Evolutionary conservation across 2,888 invertebrate species (phyloP), one percentile per base, ranked within the genome.

Genomic region (Leucania comma): DNA sequence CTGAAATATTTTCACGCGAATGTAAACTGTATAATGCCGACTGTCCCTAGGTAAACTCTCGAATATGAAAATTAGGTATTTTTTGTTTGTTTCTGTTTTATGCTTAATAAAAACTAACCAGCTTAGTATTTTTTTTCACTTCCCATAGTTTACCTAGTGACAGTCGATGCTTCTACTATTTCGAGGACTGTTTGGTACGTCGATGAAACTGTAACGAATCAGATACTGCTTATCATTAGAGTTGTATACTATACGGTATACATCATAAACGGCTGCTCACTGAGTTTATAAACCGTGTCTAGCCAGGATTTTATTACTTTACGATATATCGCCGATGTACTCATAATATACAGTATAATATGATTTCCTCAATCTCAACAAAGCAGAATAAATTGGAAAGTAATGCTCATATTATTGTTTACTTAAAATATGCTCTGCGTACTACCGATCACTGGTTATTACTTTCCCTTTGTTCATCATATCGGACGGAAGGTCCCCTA

Each of bases 401-500:
- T 8, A 58, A 58, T 66, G 35, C 48, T 17, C 3, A n/a, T 54
- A 48, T 50, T 42, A 22, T 50, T 42, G 48, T 69, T 57, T 46
- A 46, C n/a, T 22, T 53, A 53, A 58, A 50, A 70, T 62, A 62
- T 48, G 32, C 29, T 54, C 14, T 26, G 32, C 38, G 38, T 48
- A 42, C 17, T 62, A 77, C 20, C 38, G 26, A 71, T 50, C 24
- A 70, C 77, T 51, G 17, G 24, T 56, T 67, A 79, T 73, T 68
- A 26, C 56, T 72, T 68, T 74, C 50, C 48, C 71, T 79, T 71
- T 76, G 71, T 80, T 77, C 60, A 51, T 61, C 9, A 50, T 69
- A 81, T 72, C 53, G 66, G 58, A 51, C 65, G 78, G 63, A 81
- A 72, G 54, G 29, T 69, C 48, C 42, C 46, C 42, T 69, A 54